phyloP scores from a whole-genome alignment of 2,113 vertebrate species.

The Poecile atricapillus region DNA sequence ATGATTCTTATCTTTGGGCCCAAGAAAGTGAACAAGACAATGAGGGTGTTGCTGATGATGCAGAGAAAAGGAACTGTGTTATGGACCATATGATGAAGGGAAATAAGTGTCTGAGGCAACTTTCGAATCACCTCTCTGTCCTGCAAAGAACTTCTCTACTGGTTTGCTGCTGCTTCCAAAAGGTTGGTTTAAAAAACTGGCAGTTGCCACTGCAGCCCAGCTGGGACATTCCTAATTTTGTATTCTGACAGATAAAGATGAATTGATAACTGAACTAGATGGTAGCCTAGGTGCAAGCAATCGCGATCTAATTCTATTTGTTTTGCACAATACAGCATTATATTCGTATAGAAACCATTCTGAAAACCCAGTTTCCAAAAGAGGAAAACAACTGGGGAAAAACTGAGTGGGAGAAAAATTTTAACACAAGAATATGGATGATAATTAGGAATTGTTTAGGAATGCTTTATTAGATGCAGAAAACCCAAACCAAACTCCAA shows the following conservation, averaged over 20 bases:
- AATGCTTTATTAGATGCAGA: conserved; percentile 5
- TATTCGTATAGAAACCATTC: neutral
- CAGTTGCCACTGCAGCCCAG: neutral
- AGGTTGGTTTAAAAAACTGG: neutral
- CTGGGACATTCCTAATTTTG: neutral
- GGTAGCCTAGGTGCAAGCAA: neutral
- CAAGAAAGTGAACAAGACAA: neutral
- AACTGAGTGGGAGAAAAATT: conserved; percentile 35
- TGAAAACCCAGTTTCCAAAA: conserved; percentile 25
- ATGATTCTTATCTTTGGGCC: neutral
- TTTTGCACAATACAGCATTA: neutral
- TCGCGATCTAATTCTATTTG: conserved; percentile 28
- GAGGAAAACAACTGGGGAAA: conserved; percentile 2
- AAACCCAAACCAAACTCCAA: neutral
- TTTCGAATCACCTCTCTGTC: neutral
- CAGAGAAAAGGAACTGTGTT: neutral
- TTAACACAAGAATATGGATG: conserved; percentile 3
- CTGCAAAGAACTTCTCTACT: neutral
- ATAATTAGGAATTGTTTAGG: conserved; percentile 52
- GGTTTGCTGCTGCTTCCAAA: neutral
- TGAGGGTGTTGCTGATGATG: neutral
- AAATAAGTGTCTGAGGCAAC: neutral
- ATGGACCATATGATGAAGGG: neutral
- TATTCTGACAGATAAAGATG: neutral
- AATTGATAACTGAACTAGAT: neutral